Conservation (phyloP, 2,113 vertebrate species). For the Lampris megalopsis region DNA sequence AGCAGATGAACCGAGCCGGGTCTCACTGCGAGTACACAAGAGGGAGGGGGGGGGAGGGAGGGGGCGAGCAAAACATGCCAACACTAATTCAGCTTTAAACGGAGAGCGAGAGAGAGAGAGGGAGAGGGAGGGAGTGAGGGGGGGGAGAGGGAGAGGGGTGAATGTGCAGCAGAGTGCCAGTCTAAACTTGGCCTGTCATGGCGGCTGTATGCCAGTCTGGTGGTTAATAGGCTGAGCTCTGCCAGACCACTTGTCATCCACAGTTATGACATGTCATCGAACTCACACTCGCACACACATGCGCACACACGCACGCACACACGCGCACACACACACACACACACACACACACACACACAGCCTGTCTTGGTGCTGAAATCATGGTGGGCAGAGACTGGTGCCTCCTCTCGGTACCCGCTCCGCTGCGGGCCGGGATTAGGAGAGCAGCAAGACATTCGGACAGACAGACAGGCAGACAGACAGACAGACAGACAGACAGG, state of each 20-base stretch:
- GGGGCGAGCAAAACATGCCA: constrained; percentile 13
- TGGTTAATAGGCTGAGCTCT: constrained; percentile 21
- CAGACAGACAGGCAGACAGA: too few species aligned
- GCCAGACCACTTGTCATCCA: constrained; percentile 54
- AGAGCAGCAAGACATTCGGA: too few species aligned
- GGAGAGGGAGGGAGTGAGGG: too few species aligned
- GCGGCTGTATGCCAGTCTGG: constrained; percentile 10
- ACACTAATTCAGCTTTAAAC: constrained; percentile 39
- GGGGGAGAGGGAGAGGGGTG: constrained; percentile 1
- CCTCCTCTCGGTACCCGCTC: constrained; percentile 16
- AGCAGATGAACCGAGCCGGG: constrained; percentile 37
- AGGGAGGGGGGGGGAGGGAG: not conserved
- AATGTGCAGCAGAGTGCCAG: constrained; percentile 10
- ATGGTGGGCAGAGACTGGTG: constrained; percentile 3
- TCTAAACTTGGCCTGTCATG: constrained; percentile 14
- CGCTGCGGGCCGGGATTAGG: too few species aligned
- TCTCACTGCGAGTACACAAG: constrained; percentile 25
- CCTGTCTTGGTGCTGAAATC: constrained; percentile 24
- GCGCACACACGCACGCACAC: constrained; percentile 22
- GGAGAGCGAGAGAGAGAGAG: too few species aligned
- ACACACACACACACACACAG: constrained; percentile 17
- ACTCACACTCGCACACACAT: too few species aligned
- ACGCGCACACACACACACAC: constrained; percentile 17
- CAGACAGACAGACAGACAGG: too few species aligned
- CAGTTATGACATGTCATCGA: constrained; percentile 38